These are phyloP conservation scores for Bovichtus diacanthus DNA, from an alignment of 2,797 vertebrate genomes.

Conservation along the genomic window DNA sequence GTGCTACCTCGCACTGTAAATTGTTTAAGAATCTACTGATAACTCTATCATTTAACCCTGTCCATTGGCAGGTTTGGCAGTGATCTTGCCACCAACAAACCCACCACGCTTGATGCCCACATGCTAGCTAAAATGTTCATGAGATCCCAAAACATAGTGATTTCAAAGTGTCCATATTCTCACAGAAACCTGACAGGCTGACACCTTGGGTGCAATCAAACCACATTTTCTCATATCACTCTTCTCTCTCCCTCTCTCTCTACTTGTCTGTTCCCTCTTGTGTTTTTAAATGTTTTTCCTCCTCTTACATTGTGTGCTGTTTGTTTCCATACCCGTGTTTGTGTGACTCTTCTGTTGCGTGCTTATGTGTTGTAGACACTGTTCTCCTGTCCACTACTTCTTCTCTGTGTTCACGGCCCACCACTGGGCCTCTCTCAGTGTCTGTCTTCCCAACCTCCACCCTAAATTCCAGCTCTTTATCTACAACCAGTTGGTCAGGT, in stretches of 20 bases:
- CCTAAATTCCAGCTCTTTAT: slow-evolving; percentile 99
- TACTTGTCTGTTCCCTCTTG: slow-evolving; percentile 54
- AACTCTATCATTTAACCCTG: neutral
- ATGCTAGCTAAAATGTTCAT: neutral
- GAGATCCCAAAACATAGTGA: neutral
- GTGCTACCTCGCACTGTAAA: neutral
- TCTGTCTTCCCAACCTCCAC: slow-evolving; percentile 99
- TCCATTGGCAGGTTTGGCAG: neutral
- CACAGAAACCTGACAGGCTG: slow-evolving; percentile 28
- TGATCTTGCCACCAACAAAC: neutral
- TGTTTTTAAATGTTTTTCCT: slow-evolving; percentile 34
- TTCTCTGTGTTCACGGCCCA: slow-evolving; percentile 99
- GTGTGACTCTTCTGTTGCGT: slow-evolving; percentile 72
- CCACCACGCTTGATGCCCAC: neutral
- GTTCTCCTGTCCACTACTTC: slow-evolving; percentile 99
- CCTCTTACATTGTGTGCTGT: slow-evolving; percentile 12
- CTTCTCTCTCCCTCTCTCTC: slow-evolving; percentile 75
- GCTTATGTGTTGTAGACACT: slow-evolving; percentile 96
- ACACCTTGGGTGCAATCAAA: slow-evolving; percentile 54
- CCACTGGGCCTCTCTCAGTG: slow-evolving; percentile 99
- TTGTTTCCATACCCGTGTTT: slow-evolving; percentile 71
- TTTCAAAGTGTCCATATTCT: slow-evolving; percentile 8
- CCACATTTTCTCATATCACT: slow-evolving; percentile 76
- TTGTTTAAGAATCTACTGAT: slow-evolving; percentile 9
- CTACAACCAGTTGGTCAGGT: slow-evolving; percentile 99